phyloP scores from a whole-genome alignment of 2,113 vertebrate genomes.

The Microcebus griseorufus region DNA sequence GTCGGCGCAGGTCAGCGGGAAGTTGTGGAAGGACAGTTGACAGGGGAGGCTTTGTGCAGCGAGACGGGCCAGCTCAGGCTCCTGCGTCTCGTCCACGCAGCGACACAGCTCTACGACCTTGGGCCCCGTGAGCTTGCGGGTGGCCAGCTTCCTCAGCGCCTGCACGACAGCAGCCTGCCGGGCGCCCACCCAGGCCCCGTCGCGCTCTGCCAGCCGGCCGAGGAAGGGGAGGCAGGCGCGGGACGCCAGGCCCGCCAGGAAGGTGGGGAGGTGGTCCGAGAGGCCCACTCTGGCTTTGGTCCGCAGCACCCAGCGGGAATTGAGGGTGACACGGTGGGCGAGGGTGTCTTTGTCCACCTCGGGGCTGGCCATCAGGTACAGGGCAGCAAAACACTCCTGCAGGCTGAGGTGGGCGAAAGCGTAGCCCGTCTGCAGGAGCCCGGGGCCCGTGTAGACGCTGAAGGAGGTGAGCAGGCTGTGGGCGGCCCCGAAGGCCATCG shows the following conservation, averaged over 20 bases:
- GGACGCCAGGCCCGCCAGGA: slow-evolving; percentile 91
- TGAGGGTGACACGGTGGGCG: slow-evolving; percentile 87
- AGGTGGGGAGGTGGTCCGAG: slow-evolving; percentile 89
- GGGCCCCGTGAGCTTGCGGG: slow-evolving; percentile 89
- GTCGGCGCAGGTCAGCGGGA: slow-evolving; percentile 87
- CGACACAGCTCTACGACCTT: slow-evolving; percentile 92
- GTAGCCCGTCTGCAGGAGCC: slow-evolving; percentile 80
- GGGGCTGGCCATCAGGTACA: slow-evolving; percentile 89
- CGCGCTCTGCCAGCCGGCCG: slow-evolving; percentile 74
- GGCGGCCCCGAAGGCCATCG: slow-evolving; percentile 85
- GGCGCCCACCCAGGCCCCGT: slow-evolving; percentile 79
- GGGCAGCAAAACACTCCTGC: slow-evolving; percentile 93
- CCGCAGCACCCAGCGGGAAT: slow-evolving; percentile 90
- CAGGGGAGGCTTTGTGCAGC: slow-evolving; percentile 79
- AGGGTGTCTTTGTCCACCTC: slow-evolving; percentile 82
- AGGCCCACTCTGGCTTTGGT: slow-evolving; percentile 86
- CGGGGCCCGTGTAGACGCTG: slow-evolving; percentile 80
- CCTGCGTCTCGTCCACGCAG: slow-evolving; percentile 90
- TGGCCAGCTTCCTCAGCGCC: slow-evolving; percentile 83
- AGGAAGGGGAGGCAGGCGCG: slow-evolving; percentile 84
- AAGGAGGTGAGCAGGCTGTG: slow-evolving; percentile 86
- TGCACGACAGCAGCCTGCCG: slow-evolving; percentile 86
- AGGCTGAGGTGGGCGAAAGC: slow-evolving; percentile 92
- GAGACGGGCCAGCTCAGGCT: slow-evolving; percentile 80
- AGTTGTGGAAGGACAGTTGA: slow-evolving; percentile 90